Percentiles rank a stretch among this genome's conserved stretches.
Evolutionary conservation across 2,797 vertebrate species (phyloP).

Genomic region (Mormyrus hasselquistii): DNA sequence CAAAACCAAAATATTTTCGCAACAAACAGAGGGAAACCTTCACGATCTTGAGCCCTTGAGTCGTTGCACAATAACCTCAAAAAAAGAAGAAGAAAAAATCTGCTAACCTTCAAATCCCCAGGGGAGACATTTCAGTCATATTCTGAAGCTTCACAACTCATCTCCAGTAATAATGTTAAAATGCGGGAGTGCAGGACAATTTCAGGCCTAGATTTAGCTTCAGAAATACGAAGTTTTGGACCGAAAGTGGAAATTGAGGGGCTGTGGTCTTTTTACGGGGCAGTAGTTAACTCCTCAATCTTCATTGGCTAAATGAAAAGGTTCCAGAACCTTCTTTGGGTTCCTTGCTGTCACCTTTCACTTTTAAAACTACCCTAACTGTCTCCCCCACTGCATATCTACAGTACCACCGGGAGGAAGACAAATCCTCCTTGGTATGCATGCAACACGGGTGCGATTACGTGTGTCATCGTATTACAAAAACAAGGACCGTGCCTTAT

Average conservation of each 20-base stretch:
- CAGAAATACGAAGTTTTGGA: not conserved
- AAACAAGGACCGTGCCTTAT: not conserved
- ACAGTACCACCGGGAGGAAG: not conserved
- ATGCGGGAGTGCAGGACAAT: not conserved
- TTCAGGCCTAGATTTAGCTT: not conserved
- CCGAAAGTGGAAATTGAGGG: not conserved
- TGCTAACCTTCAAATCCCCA: not conserved
- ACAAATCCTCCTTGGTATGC: not conserved
- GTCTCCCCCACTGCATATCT: not conserved
- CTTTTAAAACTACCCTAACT: not conserved
- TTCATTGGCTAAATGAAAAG: not conserved
- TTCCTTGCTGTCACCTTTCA: not conserved
- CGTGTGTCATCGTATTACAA: not conserved
- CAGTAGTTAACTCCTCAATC: not conserved
- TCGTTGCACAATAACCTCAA: not conserved
- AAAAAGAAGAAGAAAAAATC: not conserved
- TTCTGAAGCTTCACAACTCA: not conserved
- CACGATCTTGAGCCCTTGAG: not conserved
- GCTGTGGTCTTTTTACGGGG: not conserved
- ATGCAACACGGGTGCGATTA: not conserved
- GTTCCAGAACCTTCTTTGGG: not conserved
- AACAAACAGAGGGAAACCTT: not conserved
- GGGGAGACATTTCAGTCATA: not conserved
- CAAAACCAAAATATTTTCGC: not conserved
- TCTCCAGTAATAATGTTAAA: not conserved